These are phyloP conservation scores for Julus scanicus DNA, from an alignment of 2,888 invertebrate species.

Conservation along the genomic window DNA sequence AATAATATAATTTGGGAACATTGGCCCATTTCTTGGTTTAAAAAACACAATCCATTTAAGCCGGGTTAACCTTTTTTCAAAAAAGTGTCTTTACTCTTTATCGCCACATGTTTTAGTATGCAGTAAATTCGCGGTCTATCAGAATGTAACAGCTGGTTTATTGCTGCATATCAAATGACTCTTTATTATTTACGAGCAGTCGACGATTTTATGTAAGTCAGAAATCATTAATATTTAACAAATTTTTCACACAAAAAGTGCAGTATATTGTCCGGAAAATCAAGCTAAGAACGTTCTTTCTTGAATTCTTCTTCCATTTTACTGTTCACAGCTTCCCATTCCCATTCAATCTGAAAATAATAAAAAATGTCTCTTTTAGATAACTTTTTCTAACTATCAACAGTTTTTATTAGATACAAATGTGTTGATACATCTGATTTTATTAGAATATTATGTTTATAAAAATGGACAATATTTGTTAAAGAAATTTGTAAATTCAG, in stretches of 20 bases:
- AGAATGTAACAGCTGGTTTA: neutral
- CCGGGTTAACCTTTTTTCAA: neutral
- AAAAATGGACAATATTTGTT: no score
- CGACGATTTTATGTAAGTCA: no score
- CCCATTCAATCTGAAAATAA: neutral
- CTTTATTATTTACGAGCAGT: neutral
- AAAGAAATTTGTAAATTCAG: no score
- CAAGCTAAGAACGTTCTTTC: neutral
- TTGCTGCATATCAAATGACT: neutral
- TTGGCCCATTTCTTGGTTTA: neutral
- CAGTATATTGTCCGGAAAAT: neutral
- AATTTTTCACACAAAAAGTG: no score
- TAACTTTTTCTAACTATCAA: no score
- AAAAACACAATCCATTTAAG: neutral
- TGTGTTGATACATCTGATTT: no score
- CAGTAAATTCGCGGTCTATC: neutral
- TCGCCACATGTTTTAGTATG: neutral
- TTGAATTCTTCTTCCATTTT: slow-evolving; percentile 47
- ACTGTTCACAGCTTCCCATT: slow-evolving; percentile 29
- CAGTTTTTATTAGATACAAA: no score
- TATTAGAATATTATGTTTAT: no score
- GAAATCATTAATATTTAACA: no score
- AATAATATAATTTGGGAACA: neutral
- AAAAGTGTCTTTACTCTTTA: neutral
- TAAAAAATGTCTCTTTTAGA: no score